Percentiles rank a stretch among this genome's conserved stretches.
phyloP scores from a whole-genome alignment of 2,888 invertebrate species.

The Limnephilus rhombicus region DNA sequence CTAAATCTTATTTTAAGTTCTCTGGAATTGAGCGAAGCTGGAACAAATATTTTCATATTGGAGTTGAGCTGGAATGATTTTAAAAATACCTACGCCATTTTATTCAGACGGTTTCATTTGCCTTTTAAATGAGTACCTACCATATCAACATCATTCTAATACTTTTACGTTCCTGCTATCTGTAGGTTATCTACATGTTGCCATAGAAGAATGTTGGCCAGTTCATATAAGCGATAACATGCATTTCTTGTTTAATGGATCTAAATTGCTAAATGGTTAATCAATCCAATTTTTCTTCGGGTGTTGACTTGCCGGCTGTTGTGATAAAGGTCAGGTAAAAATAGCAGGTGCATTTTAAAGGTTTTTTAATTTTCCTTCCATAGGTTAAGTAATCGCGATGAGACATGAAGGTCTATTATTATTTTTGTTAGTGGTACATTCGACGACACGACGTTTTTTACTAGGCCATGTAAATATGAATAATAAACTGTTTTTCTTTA shows the following conservation, averaged over 20 bases:
- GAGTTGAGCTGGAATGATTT: neutral
- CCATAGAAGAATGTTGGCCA: neutral
- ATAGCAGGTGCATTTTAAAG: neutral
- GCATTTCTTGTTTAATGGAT: neutral
- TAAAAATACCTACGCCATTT: too few relatives aligned
- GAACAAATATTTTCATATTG: neutral
- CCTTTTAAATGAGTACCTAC: neutral
- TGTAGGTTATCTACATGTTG: neutral
- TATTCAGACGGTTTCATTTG: neutral
- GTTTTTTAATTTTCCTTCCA: neutral
- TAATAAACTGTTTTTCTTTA: too few relatives aligned
- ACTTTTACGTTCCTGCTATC: neutral
- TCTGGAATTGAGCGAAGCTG: too few relatives aligned
- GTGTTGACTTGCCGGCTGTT: neutral
- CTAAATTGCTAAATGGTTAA: neutral
- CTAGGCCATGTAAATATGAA: neutral
- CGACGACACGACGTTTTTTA: neutral
- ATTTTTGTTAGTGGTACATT: neutral
- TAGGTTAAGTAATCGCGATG: neutral
- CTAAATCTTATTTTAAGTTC: too few relatives aligned
- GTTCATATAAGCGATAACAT: neutral
- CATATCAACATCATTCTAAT: too few relatives aligned
- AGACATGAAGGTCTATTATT: too few relatives aligned
- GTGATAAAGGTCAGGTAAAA: neutral
- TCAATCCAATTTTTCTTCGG: neutral